Base-by-base conservation (phyloP, 2,113 vertebrate species). In the Ascaphus truei region DNA sequence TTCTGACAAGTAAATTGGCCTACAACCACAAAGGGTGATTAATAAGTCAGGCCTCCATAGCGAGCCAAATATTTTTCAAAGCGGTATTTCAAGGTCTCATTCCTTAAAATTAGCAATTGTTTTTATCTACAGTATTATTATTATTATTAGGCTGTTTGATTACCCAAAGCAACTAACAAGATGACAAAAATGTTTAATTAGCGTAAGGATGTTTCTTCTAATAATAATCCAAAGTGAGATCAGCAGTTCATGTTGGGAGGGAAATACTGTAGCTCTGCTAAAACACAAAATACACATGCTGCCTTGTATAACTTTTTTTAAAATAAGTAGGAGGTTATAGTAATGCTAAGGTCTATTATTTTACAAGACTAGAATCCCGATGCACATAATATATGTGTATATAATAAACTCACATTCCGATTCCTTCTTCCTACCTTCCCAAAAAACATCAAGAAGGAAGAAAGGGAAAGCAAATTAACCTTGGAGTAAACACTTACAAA, bases 1-100 rank as follows among this genome's bases (percentile, higher is more conserved):
- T 71, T 71, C 67, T 71, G 67, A 71, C 67, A 71, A 71, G 67
- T 71, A 71, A 71, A 71, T 61, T 71, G 67, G 67, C 47, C 57
- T 71, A 71, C 67, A 61, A 71, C 67, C 67, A 71, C 67, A 71
- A 71, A 52, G 67, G 67, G 67, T 52, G 67, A 71, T 71, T 71
- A 71, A 71, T 61, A 71, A 51, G 57, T 50, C 67, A 30, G 22
- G 56, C 27, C 45, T 71, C 33, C 26, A 52, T 41, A 37, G 33
- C 31, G 47, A 61, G 67, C 67, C 67, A 71, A 69, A 52, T 61
- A 61, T 61, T 60, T 71, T 50, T 71, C 57, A 71, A 71, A 61
- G 67, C 45, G 10, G 36, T 71, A 30, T 71, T 71, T 59, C 56
- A 59, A 50, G 55, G 66, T 51, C 61, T 52, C 25, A 20, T 61